Percentiles rank a stretch among this genome's conserved stretches.
Conservation (phyloP, 1,140 invertebrate genomes). For the Micrasema minimum region DNA sequence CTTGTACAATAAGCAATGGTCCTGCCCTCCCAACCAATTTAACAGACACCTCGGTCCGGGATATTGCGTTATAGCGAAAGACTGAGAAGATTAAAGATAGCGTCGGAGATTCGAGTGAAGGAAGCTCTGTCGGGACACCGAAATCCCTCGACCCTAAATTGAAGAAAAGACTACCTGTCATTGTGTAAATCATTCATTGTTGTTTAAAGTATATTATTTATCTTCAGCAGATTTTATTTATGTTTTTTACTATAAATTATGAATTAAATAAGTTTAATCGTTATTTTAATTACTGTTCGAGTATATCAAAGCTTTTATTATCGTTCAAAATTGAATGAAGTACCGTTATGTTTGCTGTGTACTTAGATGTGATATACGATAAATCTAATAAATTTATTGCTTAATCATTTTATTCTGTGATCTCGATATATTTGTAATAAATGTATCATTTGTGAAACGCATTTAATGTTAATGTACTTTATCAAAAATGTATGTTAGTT, state of each 20-base stretch:
- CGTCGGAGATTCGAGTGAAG: background rate
- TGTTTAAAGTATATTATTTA: too few species aligned
- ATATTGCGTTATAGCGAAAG: conserved; percentile 52
- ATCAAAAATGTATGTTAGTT: background rate
- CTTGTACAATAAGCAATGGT: conserved; percentile 39
- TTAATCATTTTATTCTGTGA: conserved; percentile 35
- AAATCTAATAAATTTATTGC: conserved; percentile 4
- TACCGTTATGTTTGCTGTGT: too few species aligned
- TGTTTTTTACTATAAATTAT: too few species aligned
- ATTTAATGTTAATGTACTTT: background rate
- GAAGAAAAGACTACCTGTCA: conserved; percentile 44
- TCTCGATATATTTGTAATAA: conserved; percentile 11
- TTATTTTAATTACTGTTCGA: too few species aligned
- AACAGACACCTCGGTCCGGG: conserved; percentile 39
- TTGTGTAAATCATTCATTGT: conserved; percentile 33
- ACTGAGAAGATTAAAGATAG: conserved; percentile 24
- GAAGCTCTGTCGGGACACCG: too few species aligned
- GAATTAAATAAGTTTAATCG: too few species aligned
- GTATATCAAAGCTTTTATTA: too few species aligned
- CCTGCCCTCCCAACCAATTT: conserved; percentile 43
- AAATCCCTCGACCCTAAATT: conserved; percentile 17
- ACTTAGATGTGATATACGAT: too few species aligned
- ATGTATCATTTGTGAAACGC: background rate
- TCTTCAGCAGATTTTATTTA: too few species aligned
- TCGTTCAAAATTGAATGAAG: too few species aligned